Evolutionary conservation across 2,113 vertebrate species (phyloP).

Genomic region (Centrocercus urophasianus): DNA sequence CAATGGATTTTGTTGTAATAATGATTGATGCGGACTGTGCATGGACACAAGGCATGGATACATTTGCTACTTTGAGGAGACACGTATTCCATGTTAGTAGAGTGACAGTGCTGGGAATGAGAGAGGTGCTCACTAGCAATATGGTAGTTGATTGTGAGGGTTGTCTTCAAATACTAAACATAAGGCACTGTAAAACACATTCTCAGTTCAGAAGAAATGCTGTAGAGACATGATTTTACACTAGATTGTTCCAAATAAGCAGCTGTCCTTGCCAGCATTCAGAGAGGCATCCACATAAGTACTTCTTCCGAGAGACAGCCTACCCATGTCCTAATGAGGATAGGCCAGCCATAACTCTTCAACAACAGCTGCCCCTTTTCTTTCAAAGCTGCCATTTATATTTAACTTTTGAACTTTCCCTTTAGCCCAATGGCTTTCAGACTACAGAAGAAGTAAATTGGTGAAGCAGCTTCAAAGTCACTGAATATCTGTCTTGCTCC

Average conservation of each 20-base stretch:
- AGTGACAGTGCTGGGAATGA: neutral
- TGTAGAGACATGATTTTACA: neutral
- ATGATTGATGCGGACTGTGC: no score
- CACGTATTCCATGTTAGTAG: neutral
- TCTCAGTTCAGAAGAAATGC: neutral
- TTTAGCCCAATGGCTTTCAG: neutral
- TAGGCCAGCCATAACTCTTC: neutral
- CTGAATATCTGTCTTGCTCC: neutral
- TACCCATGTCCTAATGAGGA: neutral
- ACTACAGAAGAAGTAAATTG: neutral
- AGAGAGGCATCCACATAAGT: rapidly evolving
- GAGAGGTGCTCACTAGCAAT: neutral
- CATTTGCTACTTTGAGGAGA: neutral
- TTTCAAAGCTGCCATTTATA: neutral
- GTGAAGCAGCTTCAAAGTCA: neutral
- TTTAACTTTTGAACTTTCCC: neutral
- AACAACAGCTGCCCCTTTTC: neutral
- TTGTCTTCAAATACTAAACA: neutral
- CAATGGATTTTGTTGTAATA: no score
- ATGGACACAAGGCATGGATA: no score
- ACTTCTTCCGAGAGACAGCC: neutral
- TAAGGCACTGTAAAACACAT: neutral
- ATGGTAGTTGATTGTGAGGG: neutral
- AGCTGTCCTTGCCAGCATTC: neutral
- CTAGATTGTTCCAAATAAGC: neutral